Evolutionary conservation across 2,888 invertebrate species (phyloP), one percentile per base, ranked within the genome.

Genomic region (Caenorhabditis uteleia): DNA sequence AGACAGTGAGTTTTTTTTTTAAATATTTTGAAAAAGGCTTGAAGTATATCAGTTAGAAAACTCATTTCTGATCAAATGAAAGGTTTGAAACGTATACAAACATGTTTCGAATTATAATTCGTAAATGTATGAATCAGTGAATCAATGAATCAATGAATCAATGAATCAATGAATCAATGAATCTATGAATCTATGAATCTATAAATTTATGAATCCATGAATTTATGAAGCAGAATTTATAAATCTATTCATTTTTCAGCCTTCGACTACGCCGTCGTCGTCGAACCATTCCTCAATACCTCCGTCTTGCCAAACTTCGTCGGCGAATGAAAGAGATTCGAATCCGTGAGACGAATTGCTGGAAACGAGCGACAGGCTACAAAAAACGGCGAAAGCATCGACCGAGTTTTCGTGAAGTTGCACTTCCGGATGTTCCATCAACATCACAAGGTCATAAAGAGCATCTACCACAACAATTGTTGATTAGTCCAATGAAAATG

Each of bases 11-110:
- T 33, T 16, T 27, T 20, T 10, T 31, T 8, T 18, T 21, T 20
- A 4, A 36, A 20, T 38, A 36, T 6, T 20, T 29, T 29, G 31
- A n/a, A n/a, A n/a, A n/a, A n/a, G n/a, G n/a, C n/a, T n/a, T n/a
- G n/a, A n/a, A n/a, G n/a, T n/a, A n/a, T n/a, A n/a, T n/a, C n/a
- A n/a, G n/a, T n/a, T n/a, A n/a, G n/a, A n/a, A n/a, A n/a, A n/a
- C n/a, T n/a, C n/a, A 31, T 58, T 33, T 33, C 16, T 58, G 16
- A 45, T 40, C 20, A 23, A n/a, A n/a, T n/a, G n/a, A n/a, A n/a
- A n/a, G n/a, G n/a, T n/a, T n/a, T n/a, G n/a, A n/a, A n/a, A n/a
- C n/a, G n/a, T n/a, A n/a, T n/a, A n/a, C n/a, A n/a, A n/a, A n/a
- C n/a, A n/a, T n/a, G n/a, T n/a, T n/a, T n/a, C n/a, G n/a, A n/a